Evolutionary conservation across 2,797 vertebrate species (phyloP).

Genomic region (Falco concolor): DNA sequence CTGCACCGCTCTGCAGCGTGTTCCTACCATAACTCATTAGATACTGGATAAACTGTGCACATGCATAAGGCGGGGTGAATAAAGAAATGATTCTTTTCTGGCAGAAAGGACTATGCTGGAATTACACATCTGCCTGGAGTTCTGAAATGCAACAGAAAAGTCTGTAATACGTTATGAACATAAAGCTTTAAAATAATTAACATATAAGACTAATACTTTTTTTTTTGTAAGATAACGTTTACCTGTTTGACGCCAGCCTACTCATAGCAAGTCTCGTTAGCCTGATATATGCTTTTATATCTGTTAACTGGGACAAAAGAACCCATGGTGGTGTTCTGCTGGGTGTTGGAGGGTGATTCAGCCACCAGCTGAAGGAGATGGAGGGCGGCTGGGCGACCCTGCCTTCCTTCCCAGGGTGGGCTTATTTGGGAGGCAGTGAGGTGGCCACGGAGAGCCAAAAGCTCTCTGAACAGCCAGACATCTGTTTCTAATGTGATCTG

Average conservation of each 20-base stretch:
- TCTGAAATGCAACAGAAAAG: neutral
- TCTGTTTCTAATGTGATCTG: neutral
- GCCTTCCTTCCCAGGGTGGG: neutral
- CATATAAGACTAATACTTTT: neutral
- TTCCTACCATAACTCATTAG: neutral
- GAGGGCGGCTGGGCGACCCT: too few species aligned
- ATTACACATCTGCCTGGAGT: neutral
- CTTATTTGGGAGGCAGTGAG: too few species aligned
- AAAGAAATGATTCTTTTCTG: neutral
- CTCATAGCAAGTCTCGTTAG: accelerated
- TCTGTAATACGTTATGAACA: accelerated
- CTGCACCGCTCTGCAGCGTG: neutral
- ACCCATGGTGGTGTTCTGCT: accelerated
- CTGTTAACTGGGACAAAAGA: neutral
- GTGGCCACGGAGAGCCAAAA: neutral
- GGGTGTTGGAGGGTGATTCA: neutral
- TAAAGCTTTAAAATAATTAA: neutral
- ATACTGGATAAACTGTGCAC: neutral
- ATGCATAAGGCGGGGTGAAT: neutral
- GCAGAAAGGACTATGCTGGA: neutral
- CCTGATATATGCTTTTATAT: accelerated
- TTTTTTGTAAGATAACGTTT: neutral
- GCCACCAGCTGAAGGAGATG: neutral
- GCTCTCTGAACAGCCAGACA: neutral
- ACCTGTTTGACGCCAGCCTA: neutral